Percentiles rank a stretch among this genome's conserved stretches.
These are phyloP conservation scores for Lycaon pictus DNA, from an alignment of 2,113 vertebrate genomes.

Conservation along the genomic window DNA sequence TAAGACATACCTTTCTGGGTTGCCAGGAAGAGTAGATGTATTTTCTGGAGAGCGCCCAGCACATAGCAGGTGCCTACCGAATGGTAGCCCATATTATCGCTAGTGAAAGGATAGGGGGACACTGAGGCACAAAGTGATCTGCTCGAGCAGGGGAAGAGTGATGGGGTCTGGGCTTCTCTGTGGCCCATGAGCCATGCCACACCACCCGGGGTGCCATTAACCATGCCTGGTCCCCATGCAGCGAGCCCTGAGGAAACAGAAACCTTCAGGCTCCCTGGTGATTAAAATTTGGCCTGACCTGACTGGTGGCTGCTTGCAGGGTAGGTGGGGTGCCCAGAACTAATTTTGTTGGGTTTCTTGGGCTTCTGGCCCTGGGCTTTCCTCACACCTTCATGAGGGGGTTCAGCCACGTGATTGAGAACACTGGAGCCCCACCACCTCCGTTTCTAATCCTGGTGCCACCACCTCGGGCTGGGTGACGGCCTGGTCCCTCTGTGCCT, in stretches of 20 bases:
- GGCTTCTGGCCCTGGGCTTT: neutral
- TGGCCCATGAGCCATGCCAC: neutral
- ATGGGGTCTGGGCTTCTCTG: neutral
- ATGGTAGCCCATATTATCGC: neutral
- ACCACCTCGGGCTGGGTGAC: neutral
- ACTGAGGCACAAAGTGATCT: neutral
- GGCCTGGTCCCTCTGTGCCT: neutral
- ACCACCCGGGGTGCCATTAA: neutral
- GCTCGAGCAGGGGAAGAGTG: neutral
- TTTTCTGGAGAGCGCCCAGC: neutral
- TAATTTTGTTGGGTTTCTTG: neutral
- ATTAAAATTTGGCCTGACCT: neutral
- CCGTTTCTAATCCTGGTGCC: neutral
- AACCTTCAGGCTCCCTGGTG: neutral
- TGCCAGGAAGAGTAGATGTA: neutral
- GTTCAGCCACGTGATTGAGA: neutral
- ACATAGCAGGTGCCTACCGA: neutral
- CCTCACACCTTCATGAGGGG: neutral
- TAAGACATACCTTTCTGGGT: neutral
- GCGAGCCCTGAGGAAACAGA: neutral
- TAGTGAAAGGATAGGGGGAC: constrained; percentile 18
- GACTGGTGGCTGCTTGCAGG: neutral
- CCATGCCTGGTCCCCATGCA: neutral
- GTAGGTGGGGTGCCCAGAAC: neutral
- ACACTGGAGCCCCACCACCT: neutral